A percentile compares a stretch with the other conserved stretches of the same genome.
Conservation (phyloP, 2,797 vertebrate genomes). For the Pangasius larnaudii region DNA sequence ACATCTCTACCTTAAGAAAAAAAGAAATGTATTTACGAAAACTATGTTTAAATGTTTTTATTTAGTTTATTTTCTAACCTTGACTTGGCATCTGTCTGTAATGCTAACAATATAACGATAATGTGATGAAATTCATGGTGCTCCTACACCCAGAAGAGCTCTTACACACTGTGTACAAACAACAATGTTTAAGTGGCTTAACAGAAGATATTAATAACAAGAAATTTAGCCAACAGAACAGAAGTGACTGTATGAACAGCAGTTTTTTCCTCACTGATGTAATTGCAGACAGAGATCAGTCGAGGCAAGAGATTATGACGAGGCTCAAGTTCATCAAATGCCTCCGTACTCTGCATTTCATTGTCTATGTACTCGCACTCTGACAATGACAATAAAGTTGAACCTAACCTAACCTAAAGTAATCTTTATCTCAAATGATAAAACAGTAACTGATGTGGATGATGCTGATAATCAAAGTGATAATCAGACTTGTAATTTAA, state of each 20-base stretch:
- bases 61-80: neutral
- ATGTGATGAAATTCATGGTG: neutral
- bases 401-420: neutral
- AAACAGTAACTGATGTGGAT: neutral
- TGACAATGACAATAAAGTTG: too few species aligned
- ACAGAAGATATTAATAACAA: neutral
- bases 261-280: neutral
- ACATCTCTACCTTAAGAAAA: neutral
- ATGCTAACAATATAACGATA: neutral
- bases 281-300: neutral
- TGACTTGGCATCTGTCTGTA: neutral
- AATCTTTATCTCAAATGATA: neutral
- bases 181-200: neutral
- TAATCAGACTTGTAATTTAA: neutral
- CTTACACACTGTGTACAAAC: neutral
- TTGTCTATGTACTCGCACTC: too few species aligned
- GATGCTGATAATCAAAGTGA: neutral
- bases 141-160: neutral
- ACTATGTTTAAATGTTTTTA: neutral
- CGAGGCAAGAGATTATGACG: neutral
- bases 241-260: neutral
- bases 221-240: neutral
- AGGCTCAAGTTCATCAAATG: neutral
- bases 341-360: too few species aligned
- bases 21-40: neutral